Conservation (phyloP, 2,888 invertebrate genomes). For the Monochamus alternatus region DNA sequence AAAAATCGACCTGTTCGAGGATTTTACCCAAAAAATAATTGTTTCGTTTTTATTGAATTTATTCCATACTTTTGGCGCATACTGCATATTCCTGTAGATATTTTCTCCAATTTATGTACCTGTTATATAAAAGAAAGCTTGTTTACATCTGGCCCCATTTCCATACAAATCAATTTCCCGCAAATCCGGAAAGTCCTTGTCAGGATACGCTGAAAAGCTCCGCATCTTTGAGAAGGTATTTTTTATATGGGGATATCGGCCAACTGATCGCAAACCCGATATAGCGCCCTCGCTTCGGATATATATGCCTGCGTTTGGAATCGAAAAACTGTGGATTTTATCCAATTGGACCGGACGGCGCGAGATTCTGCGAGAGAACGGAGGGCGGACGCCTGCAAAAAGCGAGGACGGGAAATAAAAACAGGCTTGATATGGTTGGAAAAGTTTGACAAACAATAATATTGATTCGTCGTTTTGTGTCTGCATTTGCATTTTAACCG, state of each 20-base stretch:
- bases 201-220: neutral
- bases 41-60: too few relatives aligned
- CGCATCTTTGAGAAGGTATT: too few relatives aligned
- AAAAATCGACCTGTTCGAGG: too few relatives aligned
- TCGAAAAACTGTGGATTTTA: neutral
- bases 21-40: too few relatives aligned
- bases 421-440: conserved; percentile 8
- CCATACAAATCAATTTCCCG: neutral
- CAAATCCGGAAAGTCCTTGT: neutral
- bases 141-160: neutral
- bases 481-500: conserved; percentile 1
- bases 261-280: neutral
- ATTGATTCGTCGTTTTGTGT: conserved; percentile 5
- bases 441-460: conserved; percentile 12
- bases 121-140: neutral
- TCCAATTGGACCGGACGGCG: neutral
- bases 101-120: neutral
- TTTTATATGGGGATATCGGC: neutral
- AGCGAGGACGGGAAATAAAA: neutral
- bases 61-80: too few relatives aligned
- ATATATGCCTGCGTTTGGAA: neutral
- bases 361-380: neutral
- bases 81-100: too few relatives aligned
- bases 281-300: neutral
- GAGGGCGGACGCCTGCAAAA: neutral